phyloP scores from a whole-genome alignment of 2,113 vertebrate species.

The Hymenochirus boettgeri region DNA sequence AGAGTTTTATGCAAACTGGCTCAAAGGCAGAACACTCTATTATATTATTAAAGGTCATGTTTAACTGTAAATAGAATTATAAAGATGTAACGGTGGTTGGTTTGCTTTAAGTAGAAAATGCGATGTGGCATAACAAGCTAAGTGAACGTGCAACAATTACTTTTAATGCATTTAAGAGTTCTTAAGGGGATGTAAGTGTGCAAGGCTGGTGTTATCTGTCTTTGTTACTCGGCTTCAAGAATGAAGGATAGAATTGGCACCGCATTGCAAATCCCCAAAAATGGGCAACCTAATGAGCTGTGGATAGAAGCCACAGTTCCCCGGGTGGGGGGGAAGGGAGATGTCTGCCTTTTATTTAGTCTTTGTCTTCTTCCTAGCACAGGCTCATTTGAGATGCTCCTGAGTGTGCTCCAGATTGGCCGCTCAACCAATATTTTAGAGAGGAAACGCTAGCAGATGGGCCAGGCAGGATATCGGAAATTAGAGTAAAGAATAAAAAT shows the following conservation, averaged over 20 bases:
- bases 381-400: background rate
- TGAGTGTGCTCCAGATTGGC: background rate
- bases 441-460: slow-evolving; percentile 19
- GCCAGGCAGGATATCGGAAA: slow-evolving; percentile 14
- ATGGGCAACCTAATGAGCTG: slow-evolving; percentile 16
- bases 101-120: background rate
- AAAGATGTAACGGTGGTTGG: background rate
- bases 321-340: background rate
- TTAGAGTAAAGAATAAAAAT: slow-evolving; percentile 11
- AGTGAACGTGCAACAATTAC: slow-evolving; percentile 5
- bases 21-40: background rate
- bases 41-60: background rate
- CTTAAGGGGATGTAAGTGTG: slow-evolving; percentile 24
- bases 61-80: background rate
- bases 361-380: background rate
- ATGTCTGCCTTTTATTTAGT: background rate
- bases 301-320: background rate
- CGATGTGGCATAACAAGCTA: background rate
- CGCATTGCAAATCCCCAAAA: slow-evolving; percentile 13
- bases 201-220: background rate
- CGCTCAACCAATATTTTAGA: slow-evolving; percentile 19
- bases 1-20: background rate
- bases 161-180: slow-evolving; percentile 12
- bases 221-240: slow-evolving; percentile 6
- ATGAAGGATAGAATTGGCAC: slow-evolving; percentile 16